Evolutionary conservation across 2,888 invertebrate genomes (phyloP).

Genomic region (Yponomeuta evonymella): DNA sequence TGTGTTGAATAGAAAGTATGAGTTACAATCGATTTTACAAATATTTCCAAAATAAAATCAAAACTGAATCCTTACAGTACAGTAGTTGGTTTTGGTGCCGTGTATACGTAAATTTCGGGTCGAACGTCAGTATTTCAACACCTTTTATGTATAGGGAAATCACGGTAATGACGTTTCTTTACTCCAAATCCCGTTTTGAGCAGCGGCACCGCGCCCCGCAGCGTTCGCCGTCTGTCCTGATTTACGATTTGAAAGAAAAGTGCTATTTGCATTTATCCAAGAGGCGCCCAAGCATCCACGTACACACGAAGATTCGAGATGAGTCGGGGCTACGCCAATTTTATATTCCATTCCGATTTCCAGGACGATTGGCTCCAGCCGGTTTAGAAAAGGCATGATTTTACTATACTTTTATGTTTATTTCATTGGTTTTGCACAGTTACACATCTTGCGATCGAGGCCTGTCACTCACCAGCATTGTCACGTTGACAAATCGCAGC

Average conservation of each 20-base stretch:
- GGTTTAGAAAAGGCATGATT: too few relatives aligned
- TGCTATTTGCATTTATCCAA: conserved; percentile 40
- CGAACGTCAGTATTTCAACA: too few relatives aligned
- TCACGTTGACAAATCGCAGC: too few relatives aligned
- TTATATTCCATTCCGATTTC: conserved; percentile 6
- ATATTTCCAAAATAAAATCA: too few relatives aligned
- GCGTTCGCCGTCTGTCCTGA: conserved; percentile 34
- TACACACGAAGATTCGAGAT: neutral
- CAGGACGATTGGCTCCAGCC: neutral
- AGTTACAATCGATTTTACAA: too few relatives aligned
- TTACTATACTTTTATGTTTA: too few relatives aligned
- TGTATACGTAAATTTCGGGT: too few relatives aligned
- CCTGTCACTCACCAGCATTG: too few relatives aligned
- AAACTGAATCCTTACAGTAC: too few relatives aligned
- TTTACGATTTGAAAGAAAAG: conserved; percentile 45
- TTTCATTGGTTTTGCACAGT: too few relatives aligned
- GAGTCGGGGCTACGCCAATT: neutral
- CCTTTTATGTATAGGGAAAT: neutral
- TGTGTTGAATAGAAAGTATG: neutral
- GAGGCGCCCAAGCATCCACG: conserved; percentile 22
- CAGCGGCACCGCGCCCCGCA: conserved; percentile 26
- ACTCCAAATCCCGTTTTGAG: conserved; percentile 16
- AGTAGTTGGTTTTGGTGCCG: too few relatives aligned
- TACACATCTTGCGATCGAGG: too few relatives aligned
- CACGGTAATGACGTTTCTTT: neutral